Conservation (phyloP, 2,797 vertebrate genomes). For the Amblyraja radiata region DNA sequence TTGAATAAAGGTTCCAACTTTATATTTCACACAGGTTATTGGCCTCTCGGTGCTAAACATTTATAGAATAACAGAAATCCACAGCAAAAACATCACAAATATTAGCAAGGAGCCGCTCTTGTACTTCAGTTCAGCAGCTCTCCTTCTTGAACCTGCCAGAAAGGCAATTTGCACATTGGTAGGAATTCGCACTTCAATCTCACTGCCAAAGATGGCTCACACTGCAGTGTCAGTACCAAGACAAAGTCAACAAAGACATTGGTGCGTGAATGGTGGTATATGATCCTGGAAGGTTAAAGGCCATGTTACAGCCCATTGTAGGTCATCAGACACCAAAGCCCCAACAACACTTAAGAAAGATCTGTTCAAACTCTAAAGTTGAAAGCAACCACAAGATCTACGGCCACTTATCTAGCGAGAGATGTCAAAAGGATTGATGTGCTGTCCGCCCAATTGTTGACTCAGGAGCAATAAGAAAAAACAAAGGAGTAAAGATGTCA, state of each 20-base stretch:
- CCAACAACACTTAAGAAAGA: conserved; percentile 27
- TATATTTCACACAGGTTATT: background rate
- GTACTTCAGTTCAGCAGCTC: background rate
- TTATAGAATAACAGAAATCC: background rate
- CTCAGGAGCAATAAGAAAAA: conserved; percentile 10
- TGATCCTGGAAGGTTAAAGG: conserved; percentile 39
- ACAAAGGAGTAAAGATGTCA: background rate
- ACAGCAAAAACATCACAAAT: background rate
- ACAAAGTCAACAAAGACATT: conserved; percentile 42
- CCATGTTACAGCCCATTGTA: conserved; percentile 42
- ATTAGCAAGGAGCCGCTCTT: background rate
- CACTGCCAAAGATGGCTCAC: background rate
- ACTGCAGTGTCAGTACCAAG: conserved; percentile 26
- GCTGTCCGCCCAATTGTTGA: conserved; percentile 6
- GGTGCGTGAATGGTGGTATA: conserved; percentile 42
- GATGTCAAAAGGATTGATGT: conserved; percentile 9
- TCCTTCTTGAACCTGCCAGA: background rate
- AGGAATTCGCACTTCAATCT: background rate
- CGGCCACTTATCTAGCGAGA: conserved; percentile 5
- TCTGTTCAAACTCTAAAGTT: conserved; percentile 21
- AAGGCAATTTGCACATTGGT: background rate
- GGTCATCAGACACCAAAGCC: background rate
- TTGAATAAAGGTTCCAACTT: background rate
- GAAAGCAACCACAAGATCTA: conserved; percentile 7
- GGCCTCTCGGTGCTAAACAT: background rate